Base-by-base conservation (phyloP, 2,888 invertebrate genomes). In the Catocala nupta region DNA sequence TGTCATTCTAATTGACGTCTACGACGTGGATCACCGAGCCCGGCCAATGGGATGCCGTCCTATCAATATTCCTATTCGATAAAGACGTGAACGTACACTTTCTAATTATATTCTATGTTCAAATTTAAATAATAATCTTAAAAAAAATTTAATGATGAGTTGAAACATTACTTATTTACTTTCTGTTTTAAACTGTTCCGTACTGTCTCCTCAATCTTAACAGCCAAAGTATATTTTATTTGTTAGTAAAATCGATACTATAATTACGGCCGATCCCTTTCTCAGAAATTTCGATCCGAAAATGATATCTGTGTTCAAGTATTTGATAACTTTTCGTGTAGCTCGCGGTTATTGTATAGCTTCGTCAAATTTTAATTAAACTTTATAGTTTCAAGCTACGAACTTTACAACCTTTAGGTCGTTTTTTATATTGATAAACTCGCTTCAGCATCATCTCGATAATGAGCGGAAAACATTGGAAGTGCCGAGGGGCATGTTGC, bases 301-400 rank as follows among this genome's bases (percentile, higher is more conserved):
- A 55, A 61, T 65, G 33, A 65, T 63, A 63, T 59, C 57, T 63
- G 10, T 52, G 59, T 68, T 65, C 42, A 68, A 64, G 44, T 56
- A 65, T 63, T 54, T 51, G 49, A 64, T 68, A 65, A 59, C 50
- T 65, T 71, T 69, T 64, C 61, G 62, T 67, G 47, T 65, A 61
- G 53, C 50, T 60, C 55, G 25, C 49, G 45, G 61, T 65, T 67
- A 44, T 60, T 68, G 63, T 66, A 63, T 8, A 69, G 52, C 65
- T 60, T 55, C 55, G 66, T 66, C 69, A 65, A 61, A 66, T 69
- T 71, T 71, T 78, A 78, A 70, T 77, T 76, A 71, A 76, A 71
- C 48, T 73, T 75, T 53, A 59, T 42, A 65, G 59, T 68, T 65
- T 59, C 10, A 39, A 60, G 61, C 58, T 65, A 13, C 13, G 34